Conservation (phyloP, 2,113 vertebrate species). For the Aix galericulata region DNA sequence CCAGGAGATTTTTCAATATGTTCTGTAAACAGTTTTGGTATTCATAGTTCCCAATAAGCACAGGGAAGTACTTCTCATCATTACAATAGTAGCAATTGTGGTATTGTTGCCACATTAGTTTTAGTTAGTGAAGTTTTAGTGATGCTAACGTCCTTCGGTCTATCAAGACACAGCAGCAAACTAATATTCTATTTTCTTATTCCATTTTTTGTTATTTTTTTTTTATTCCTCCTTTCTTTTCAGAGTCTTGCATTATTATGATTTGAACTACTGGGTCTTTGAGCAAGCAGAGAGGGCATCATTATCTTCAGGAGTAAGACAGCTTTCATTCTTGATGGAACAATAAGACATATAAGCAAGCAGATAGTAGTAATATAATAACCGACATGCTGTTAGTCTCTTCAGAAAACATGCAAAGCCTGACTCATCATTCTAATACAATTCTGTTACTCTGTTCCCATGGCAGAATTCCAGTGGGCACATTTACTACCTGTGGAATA, state of each 20-base stretch:
- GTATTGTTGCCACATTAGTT: neutral
- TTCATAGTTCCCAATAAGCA: neutral
- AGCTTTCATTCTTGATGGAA: neutral
- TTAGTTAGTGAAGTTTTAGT: neutral
- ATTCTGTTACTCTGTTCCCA: neutral
- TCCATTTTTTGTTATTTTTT: neutral
- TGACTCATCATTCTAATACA: conserved; percentile 34
- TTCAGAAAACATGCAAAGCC: neutral
- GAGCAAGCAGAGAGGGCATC: neutral
- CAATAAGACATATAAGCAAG: neutral
- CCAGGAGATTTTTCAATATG: neutral
- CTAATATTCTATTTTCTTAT: neutral
- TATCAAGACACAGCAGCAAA: neutral
- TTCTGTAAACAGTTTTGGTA: neutral
- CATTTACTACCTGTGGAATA: neutral
- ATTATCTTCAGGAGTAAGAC: neutral
- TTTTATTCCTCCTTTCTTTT: neutral
- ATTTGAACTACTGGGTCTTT: neutral
- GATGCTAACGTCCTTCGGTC: neutral
- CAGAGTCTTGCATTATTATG: neutral
- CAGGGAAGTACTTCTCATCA: neutral
- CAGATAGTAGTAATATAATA: neutral
- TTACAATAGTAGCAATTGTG: neutral
- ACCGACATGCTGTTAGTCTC: neutral
- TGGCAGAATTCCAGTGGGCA: conserved; percentile 4